Conservation (phyloP, 1,140 invertebrate genomes). For the Drosophila carrolli region DNA sequence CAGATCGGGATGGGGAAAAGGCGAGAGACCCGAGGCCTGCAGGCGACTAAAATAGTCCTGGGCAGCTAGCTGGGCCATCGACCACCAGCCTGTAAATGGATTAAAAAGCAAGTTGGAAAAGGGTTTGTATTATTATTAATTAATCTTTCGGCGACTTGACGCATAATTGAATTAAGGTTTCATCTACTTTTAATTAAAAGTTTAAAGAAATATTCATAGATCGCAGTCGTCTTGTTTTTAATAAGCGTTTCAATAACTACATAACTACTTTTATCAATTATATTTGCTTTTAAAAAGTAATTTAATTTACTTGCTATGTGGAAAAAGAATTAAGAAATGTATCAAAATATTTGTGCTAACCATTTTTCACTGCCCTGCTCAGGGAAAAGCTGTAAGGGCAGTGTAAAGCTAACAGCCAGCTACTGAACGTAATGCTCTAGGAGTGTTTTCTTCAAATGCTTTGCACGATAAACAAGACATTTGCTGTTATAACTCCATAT, state of each 20-base stretch:
- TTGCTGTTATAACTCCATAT: constrained; percentile 69
- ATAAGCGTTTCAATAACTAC: too few relatives aligned
- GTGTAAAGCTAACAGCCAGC: constrained; percentile 55
- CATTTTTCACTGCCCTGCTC: constrained; percentile 29
- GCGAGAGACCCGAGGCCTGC: constrained; percentile 90
- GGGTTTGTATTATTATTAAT: too few relatives aligned
- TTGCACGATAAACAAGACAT: constrained; percentile 33
- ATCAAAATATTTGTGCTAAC: constrained; percentile 23
- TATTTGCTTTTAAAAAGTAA: too few relatives aligned
- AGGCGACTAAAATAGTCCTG: constrained; percentile 93
- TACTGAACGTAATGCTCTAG: constrained; percentile 41
- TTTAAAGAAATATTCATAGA: too few relatives aligned
- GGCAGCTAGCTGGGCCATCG: constrained; percentile 93
- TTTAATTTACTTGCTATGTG: not conserved
- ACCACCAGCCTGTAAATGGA: constrained; percentile 90
- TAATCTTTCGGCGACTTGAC: too few relatives aligned
- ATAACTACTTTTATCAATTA: not conserved
- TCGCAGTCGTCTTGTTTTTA: too few relatives aligned
- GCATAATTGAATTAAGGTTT: too few relatives aligned
- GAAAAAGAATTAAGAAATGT: not conserved
- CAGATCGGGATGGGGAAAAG: constrained; percentile 86
- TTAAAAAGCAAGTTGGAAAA: constrained; percentile 1
- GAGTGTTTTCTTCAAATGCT: constrained; percentile 72
- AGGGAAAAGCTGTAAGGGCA: not conserved
- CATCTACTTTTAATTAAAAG: too few relatives aligned